Conservation (phyloP, 2,797 vertebrate species). For the Hoplostethus mediterraneus region DNA sequence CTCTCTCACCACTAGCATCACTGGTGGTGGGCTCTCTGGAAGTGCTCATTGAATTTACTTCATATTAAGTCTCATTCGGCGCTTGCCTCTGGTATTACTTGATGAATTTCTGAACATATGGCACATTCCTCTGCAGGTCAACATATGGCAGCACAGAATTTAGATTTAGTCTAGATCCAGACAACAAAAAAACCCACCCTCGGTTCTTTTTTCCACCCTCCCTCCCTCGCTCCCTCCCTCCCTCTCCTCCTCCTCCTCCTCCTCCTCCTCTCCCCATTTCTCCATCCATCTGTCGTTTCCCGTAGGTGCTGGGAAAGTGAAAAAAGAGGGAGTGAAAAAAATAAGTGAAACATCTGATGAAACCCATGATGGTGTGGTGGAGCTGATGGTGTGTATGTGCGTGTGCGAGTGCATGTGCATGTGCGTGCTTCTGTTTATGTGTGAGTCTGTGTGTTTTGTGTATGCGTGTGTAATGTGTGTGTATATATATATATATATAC, state of each 20-base stretch:
- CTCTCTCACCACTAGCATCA: conserved; percentile 16
- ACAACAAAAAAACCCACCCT: conserved; percentile 37
- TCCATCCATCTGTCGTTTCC: conserved; percentile 75
- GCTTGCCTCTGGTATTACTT: conserved; percentile 48
- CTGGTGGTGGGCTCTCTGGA: conserved; percentile 15
- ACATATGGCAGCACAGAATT: conserved; percentile 70
- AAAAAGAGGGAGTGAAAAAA: conserved; percentile 55
- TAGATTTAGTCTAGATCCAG: conserved; percentile 62
- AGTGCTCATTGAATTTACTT: conserved; percentile 52
- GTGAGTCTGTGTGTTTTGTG: neutral
- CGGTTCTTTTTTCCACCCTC: conserved; percentile 12
- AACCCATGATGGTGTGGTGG: conserved; percentile 42
- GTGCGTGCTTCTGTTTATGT: neutral
- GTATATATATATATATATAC: neutral
- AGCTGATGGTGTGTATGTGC: conserved; percentile 40
- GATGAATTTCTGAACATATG: conserved; percentile 71
- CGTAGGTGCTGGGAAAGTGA: conserved; percentile 50
- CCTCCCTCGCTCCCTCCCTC: neutral
- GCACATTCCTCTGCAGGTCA: conserved; percentile 71
- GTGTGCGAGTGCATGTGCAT: conserved; percentile 29
- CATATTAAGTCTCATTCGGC: conserved; percentile 47
- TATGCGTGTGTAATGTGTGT: conserved; percentile 8
- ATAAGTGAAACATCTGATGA: conserved; percentile 68
- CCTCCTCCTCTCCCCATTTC: conserved; percentile 35
- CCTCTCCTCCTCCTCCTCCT: neutral